Base-by-base conservation (phyloP, 1,140 invertebrate genomes). In the Listronotus oregonensis region DNA sequence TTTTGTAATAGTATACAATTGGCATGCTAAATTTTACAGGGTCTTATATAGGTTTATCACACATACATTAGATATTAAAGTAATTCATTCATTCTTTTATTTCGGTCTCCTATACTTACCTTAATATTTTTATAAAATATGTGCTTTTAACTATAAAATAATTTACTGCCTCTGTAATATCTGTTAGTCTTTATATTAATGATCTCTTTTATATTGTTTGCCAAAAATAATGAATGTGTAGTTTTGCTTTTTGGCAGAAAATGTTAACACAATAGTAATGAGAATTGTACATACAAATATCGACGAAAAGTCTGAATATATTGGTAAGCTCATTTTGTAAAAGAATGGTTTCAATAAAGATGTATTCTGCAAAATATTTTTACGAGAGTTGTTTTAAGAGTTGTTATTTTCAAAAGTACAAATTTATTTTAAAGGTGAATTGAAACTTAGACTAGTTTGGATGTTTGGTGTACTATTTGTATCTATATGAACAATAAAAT, bases 391-490 rank as follows among this genome's bases (percentile, higher is more conserved):
- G 64, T 56, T 60, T 64, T 62, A 69, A 65, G 70, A 72, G 66
- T 62, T 71, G 70, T 72, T 69, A 71, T 66, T 71, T 71, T 71
- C 66, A 71, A 63, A 74, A 75, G 74, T 75, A 75, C 73, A 75
- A 75, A 75, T 75, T 75, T 72, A 73, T 75, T 72, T 71, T 68
- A 71, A 74, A 71, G 66, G 67, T 69, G 67, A 71, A 67, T 69
- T 71, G 67, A 72, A 71, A 64, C 66, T 61, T 67, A 56, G 64
- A 64, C 67, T 75, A 75, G 72, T 72, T 71, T 73, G 71, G 69
- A 75, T 75, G 73, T 75, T 75, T 73, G 73, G 73, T 75, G 71
- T 73, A 73, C 69, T 73, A 73, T 74, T 71, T 75, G 73, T 75
- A 75, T 75, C 71, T 70, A 71, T 72, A 72, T 69, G 50, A 70